Base-by-base conservation (phyloP, 23 tunicate genomes). In the Diplosoma virens region DNA sequence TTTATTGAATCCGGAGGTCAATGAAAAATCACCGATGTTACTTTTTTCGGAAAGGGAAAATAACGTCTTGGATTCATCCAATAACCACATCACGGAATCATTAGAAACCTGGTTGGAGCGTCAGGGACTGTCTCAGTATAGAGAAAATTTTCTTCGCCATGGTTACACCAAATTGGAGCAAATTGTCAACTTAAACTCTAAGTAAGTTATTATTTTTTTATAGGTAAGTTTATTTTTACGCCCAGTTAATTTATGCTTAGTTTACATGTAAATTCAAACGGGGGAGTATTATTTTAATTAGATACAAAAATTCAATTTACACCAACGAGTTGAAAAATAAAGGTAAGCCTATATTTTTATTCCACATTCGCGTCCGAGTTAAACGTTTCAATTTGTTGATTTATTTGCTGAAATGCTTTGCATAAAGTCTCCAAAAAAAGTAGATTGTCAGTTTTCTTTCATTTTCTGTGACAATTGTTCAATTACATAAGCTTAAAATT, bases 131-230 rank as follows among this genome's bases (percentile, higher is more conserved):
- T 59, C 76, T n/a, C 85, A 93, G 52, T 93, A 86, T 66, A 78
- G 74, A 65, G 98, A 93, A 7, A 66, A 74, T 37, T 83, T 86
- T 32, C 66, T 33, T 18, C 78, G 59, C 52, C 82, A 82, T 66
- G 98, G 98, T 25, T 86, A 80, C 78, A 77, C 77, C 17, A 58
- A 87, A 20, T 25, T 86, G 72, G 98, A 93, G 53, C 84, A 86
- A 53, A 83, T 93, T 50, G 47, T 73, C 5, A 88, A 93, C 66
- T 53, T 92, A 14, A 75, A 41, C 32, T 23, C 37, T 20, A 84
- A 78, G 97, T 90, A 45, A 67, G 64, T 41, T 9, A 41, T 41
- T 41, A 41, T 41, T 41, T 41, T 41, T 14, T 41, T 56, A 56
- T 11, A 18, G 22, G 18, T 21, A 20, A 56, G 64, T 56, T 16